Conservation (phyloP, 2,113 vertebrate genomes). For the Nanorana parkeri region DNA sequence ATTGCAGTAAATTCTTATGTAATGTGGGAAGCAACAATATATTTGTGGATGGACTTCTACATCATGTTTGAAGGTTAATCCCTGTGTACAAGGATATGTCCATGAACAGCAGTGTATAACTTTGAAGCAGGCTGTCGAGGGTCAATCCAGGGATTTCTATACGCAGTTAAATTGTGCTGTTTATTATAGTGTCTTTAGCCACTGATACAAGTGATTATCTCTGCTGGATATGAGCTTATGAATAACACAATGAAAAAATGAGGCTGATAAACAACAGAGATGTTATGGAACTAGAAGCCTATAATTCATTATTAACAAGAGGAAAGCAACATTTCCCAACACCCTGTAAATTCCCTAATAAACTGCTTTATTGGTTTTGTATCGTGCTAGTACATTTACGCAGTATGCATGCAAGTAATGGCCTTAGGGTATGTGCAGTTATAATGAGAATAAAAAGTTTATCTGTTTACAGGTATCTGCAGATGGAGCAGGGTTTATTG, state of each 20-base stretch:
- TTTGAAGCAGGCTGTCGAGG: slow-evolving; percentile 5
- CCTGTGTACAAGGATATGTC: not conserved
- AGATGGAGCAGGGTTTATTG: too few species aligned
- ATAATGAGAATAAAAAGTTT: not conserved
- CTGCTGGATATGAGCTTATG: slow-evolving; percentile 26
- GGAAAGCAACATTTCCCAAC: slow-evolving; percentile 33
- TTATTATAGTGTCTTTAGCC: slow-evolving; percentile 35
- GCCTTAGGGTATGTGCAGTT: slow-evolving; percentile 23
- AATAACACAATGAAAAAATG: slow-evolving; percentile 38
- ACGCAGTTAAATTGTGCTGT: slow-evolving; percentile 11
- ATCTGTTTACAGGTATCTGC: too few species aligned
- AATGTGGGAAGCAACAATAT: too few species aligned
- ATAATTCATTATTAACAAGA: slow-evolving; percentile 45
- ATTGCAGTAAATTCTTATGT: too few species aligned
- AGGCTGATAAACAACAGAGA: slow-evolving; percentile 31
- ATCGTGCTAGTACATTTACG: slow-evolving; percentile 22
- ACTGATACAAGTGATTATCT: slow-evolving; percentile 38
- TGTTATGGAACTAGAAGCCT: slow-evolving; percentile 11
- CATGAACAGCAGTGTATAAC: slow-evolving; percentile 4
- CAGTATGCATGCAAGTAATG: slow-evolving; percentile 25
- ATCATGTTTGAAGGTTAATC: slow-evolving; percentile 4
- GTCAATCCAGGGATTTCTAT: slow-evolving; percentile 36
- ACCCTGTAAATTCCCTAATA: slow-evolving; percentile 31
- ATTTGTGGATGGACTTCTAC: too few species aligned
- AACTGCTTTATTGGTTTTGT: slow-evolving; percentile 21